Percentiles rank a stretch among this genome's conserved stretches.
Conservation (phyloP, 2,888 invertebrate genomes). For the Tachina fera region DNA sequence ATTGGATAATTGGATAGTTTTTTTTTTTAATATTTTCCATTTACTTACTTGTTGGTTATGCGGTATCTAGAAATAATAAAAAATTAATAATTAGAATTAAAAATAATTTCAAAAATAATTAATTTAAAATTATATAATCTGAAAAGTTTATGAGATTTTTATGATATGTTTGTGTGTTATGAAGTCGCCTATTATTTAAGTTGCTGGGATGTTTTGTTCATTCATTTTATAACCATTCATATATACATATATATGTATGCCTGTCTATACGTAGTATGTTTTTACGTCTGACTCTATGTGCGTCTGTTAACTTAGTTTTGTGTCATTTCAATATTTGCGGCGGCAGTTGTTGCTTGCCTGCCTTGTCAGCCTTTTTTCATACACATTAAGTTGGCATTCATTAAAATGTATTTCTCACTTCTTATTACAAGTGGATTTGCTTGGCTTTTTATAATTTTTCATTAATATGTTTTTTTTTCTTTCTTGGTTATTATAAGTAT, state of each 20-base stretch:
- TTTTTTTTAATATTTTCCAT: background rate
- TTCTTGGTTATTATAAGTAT: conserved; percentile 26
- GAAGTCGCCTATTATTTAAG: background rate
- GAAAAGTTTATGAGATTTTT: background rate
- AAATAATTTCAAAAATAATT: background rate
- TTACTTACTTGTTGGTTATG: conserved; percentile 51
- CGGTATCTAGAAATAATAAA: conserved; percentile 44
- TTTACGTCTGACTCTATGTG: conserved; percentile 1
- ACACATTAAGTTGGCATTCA: conserved; percentile 69
- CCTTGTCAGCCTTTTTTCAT: conserved; percentile 24
- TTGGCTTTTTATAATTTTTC: conserved; percentile 31
- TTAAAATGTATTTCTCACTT: conserved; percentile 70
- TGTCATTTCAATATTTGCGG: conserved; percentile 58
- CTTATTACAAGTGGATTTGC: conserved; percentile 63
- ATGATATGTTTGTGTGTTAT: background rate
- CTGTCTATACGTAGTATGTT: too few relatives aligned
- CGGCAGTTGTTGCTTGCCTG: conserved; percentile 31
- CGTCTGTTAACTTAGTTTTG: conserved; percentile 52
- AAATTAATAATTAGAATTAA: conserved; percentile 1
- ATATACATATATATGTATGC: too few relatives aligned
- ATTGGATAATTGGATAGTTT: background rate
- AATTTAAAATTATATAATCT: background rate
- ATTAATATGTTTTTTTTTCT: conserved; percentile 46
- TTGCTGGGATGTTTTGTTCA: conserved; percentile 20
- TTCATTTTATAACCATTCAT: background rate